Base-by-base conservation (phyloP, 2,113 vertebrate species). In the Genyomyrus donnyi region DNA sequence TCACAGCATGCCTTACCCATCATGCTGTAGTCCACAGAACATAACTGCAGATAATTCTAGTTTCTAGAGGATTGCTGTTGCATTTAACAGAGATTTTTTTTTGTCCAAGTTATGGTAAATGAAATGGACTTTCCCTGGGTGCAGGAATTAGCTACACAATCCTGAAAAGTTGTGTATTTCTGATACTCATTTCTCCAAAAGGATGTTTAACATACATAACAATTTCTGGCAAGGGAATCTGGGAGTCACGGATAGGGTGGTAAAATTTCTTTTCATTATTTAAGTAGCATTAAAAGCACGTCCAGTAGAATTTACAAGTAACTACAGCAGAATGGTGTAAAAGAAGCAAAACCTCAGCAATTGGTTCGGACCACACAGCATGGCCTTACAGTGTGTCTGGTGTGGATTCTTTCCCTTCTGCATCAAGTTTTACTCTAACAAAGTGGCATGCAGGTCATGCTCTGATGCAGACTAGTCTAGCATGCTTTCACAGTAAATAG, bases 371-470 rank as follows among this genome's bases (percentile, higher is more conserved):
- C 49, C 46, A 31, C 53, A 77, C 46, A 39, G 74, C 88, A 89
- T 85, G 91, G 90, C 77, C 77, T 89, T 80, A 48, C 21, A 70
- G n/a, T 5, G 31, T 56, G 19, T 24, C 21, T 90, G 85, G 83
- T 88, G 85, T 92, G 80, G 90, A 88, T 53, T 88, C 90, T 91
- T 89, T 58, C 89, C 66, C 84, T 66, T 80, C 88, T 87, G 39
- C 31, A 52, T 90, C 83, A 85, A n/a, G 48, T 83, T 91, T n/a
- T 56, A 90, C 85, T 87, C 74, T 80, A 90, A 17, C 52, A 89
- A 58, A 92, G 83, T 66, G 74, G 85, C 94, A 95, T 95, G 93
- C 94, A 93, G 86, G 88, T 91, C 94, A 95, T 94, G 94, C 94
- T 93, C 91, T 92, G 92, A 93, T 95, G 93, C 93, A 95, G 91